Evolutionary conservation across 2,113 vertebrate species (phyloP).

Genomic region (Anser cygnoides): DNA sequence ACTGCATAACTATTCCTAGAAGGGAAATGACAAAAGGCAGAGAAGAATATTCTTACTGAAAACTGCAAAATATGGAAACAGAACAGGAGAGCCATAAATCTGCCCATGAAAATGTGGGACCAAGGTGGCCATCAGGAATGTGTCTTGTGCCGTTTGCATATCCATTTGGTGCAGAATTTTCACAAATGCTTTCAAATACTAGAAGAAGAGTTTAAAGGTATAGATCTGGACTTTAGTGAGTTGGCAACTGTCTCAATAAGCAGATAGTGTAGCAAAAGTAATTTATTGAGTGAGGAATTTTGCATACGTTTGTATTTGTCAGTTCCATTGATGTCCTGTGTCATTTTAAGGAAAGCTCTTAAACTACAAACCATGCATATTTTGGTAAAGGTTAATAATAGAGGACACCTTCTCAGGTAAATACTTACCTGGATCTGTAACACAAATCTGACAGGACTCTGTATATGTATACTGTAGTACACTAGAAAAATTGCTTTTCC

Average conservation of each 20-base stretch:
- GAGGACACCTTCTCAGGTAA: background rate
- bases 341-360: background rate
- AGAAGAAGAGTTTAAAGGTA: background rate
- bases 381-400: background rate
- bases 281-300: background rate
- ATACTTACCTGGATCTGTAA: background rate
- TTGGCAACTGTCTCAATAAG: background rate
- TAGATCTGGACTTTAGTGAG: background rate
- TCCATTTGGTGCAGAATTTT: background rate
- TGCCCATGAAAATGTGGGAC: background rate
- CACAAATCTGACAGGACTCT: background rate
- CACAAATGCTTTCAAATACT: background rate
- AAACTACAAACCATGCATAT: rapidly evolving
- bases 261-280: background rate
- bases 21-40: background rate
- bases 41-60: background rate
- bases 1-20: rapidly evolving
- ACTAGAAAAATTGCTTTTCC: background rate
- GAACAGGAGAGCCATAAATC: background rate
- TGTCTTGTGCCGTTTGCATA: background rate
- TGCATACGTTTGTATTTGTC: background rate
- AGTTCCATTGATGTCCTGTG: background rate
- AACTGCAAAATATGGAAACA: background rate
- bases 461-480: background rate
- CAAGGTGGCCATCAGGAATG: background rate